Conservation (phyloP, 2,113 vertebrate genomes). For the Anguilla japonica region DNA sequence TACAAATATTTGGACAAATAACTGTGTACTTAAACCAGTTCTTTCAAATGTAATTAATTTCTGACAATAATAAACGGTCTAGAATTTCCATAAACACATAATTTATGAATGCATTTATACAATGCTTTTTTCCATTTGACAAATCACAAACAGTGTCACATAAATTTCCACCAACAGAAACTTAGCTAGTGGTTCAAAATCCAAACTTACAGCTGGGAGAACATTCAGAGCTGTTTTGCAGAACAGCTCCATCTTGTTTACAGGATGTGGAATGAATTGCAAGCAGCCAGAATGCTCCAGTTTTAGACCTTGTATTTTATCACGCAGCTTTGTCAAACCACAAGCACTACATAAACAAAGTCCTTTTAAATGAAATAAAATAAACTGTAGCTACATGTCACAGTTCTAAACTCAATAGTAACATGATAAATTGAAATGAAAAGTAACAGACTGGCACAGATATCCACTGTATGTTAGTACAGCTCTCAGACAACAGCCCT, state of each 20-base stretch:
- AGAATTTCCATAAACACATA: too few species aligned
- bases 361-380: neutral
- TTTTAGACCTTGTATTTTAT: neutral
- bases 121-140: too few species aligned
- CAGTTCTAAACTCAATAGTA: too few species aligned
- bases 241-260: neutral
- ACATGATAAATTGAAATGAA: neutral
- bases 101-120: too few species aligned
- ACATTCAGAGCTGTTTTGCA: neutral
- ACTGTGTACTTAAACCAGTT: too few species aligned
- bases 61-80: too few species aligned
- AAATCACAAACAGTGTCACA: too few species aligned
- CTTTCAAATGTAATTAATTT: too few species aligned
- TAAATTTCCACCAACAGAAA: neutral
- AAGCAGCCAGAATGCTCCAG: neutral
- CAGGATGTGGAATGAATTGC: conserved; percentile 1
- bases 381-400: neutral
- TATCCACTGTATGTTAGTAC: neutral
- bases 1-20: neutral
- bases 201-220: neutral
- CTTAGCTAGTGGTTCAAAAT: neutral
- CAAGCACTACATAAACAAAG: neutral
- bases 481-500: too few species aligned
- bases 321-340: neutral
- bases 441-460: neutral